Evolutionary conservation across 2,797 vertebrate species (phyloP).

Genomic region (Astyanax mexicanus): DNA sequence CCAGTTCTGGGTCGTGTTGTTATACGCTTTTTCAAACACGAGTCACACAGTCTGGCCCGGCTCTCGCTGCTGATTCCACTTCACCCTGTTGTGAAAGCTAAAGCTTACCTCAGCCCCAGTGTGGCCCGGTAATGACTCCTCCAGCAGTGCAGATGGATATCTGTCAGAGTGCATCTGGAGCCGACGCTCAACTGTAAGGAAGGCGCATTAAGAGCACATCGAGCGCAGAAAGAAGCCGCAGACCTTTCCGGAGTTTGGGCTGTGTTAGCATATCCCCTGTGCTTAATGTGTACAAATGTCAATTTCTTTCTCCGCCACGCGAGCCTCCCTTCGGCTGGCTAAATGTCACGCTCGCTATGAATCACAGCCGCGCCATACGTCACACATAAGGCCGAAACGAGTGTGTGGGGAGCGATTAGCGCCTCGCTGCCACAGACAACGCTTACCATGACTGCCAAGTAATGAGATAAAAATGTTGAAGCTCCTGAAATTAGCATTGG

Average conservation of each 20-base stretch:
- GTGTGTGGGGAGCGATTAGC: constrained; percentile 51
- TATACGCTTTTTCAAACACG: constrained; percentile 71
- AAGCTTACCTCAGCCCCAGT: constrained; percentile 51
- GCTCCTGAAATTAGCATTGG: constrained; percentile 7
- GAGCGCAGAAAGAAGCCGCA: background rate
- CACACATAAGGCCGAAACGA: constrained; percentile 26
- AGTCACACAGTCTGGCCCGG: constrained; percentile 63
- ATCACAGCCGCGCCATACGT: constrained; percentile 13
- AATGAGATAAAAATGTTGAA: constrained; percentile 63
- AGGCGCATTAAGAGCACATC: constrained; percentile 12
- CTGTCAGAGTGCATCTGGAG: constrained; percentile 45
- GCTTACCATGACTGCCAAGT: constrained; percentile 66
- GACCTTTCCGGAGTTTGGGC: constrained; percentile 7
- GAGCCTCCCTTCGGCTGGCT: constrained; percentile 34
- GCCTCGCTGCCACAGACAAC: constrained; percentile 31
- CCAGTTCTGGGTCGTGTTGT: constrained; percentile 63
- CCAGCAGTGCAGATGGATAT: constrained; percentile 63
- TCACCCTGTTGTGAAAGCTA: constrained; percentile 58
- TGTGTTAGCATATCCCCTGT: constrained; percentile 28
- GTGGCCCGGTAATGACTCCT: constrained; percentile 63
- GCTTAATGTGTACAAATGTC: constrained; percentile 43
- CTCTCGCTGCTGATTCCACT: constrained; percentile 64
- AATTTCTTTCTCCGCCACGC: constrained; percentile 40
- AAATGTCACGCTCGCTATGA: constrained; percentile 47
- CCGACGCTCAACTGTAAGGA: constrained; percentile 35